Conservation (phyloP, 2,797 vertebrate genomes). For the Myoxocephalus aenaeus region DNA sequence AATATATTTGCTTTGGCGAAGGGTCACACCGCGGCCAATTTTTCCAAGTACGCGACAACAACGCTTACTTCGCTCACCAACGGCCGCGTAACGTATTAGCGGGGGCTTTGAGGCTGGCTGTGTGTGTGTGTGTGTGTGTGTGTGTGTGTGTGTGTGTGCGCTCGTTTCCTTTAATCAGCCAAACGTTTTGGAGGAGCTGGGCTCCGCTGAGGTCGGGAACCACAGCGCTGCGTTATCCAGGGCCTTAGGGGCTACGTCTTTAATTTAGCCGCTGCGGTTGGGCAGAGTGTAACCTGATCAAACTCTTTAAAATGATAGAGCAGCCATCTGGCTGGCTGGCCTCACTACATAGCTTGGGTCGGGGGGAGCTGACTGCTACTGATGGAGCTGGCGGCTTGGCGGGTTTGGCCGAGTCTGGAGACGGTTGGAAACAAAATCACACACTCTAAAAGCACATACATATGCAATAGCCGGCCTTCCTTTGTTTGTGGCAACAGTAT, state of each 20-base stretch:
- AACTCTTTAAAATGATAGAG: constrained; percentile 86
- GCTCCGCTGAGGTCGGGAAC: constrained; percentile 68
- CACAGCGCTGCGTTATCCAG: constrained; percentile 71
- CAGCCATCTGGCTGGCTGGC: constrained; percentile 78
- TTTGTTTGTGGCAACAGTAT: constrained; percentile 68
- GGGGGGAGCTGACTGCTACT: constrained; percentile 68
- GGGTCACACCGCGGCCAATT: constrained; percentile 44
- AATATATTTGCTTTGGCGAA: constrained; percentile 79
- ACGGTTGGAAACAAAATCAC: constrained; percentile 72
- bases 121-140: constrained; percentile 42
- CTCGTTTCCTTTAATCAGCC: constrained; percentile 77
- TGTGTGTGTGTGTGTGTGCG: constrained; percentile 56
- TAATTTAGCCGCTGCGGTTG: constrained; percentile 83
- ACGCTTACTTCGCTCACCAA: constrained; percentile 41
- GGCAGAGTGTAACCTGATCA: constrained; percentile 84
- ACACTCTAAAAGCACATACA: constrained; percentile 33
- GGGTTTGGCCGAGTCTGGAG: constrained; percentile 59
- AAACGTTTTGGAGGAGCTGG: constrained; percentile 68
- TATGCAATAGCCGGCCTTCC: constrained; percentile 33
- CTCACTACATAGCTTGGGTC: constrained; percentile 62
- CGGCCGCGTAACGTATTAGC: constrained; percentile 65
- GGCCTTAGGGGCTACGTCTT: constrained; percentile 77
- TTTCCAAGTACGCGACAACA: constrained; percentile 54
- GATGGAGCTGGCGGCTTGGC: constrained; percentile 70
- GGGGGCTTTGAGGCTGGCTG: constrained; percentile 52